Conservation (phyloP, 2,888 invertebrate species). For the Agrotis exclamationis region DNA sequence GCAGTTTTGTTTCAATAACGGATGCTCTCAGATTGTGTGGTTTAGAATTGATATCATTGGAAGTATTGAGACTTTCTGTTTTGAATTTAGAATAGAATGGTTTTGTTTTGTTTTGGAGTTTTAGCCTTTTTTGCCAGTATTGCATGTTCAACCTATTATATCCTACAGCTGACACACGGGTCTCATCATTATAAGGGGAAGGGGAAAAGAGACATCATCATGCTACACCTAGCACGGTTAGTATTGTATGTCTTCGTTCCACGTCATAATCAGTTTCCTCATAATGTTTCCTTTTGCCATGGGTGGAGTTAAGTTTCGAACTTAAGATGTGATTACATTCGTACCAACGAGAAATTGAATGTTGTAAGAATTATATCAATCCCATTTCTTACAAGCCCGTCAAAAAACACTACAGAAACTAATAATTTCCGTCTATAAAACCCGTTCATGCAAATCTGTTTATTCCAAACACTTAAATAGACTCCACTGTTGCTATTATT, state of each 20-base stretch:
- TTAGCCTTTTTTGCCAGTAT: neutral
- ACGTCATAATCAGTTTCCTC: neutral
- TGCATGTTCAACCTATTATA: too few relatives aligned
- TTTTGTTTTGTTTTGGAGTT: neutral
- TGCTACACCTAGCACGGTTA: too few relatives aligned
- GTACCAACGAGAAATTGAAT: neutral
- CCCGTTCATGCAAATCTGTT: neutral
- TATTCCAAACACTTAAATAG: neutral
- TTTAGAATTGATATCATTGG: slow-evolving; percentile 34
- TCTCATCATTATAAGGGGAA: too few relatives aligned
- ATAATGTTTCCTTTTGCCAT: neutral
- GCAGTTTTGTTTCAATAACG: slow-evolving; percentile 41
- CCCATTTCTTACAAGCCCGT: neutral
- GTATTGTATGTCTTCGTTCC: too few relatives aligned
- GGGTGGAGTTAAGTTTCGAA: neutral
- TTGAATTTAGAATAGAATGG: neutral
- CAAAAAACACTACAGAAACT: neutral
- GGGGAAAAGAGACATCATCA: too few relatives aligned
- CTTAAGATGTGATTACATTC: neutral
- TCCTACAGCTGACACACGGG: too few relatives aligned
- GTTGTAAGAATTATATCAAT: neutral
- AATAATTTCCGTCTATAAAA: too few relatives aligned
- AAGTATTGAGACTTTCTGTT: slow-evolving; percentile 7
- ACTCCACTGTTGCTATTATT: neutral
- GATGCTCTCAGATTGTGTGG: slow-evolving; percentile 31